phyloP scores from a whole-genome alignment of 1,140 invertebrate genomes.

The Procambarus clarkii region DNA sequence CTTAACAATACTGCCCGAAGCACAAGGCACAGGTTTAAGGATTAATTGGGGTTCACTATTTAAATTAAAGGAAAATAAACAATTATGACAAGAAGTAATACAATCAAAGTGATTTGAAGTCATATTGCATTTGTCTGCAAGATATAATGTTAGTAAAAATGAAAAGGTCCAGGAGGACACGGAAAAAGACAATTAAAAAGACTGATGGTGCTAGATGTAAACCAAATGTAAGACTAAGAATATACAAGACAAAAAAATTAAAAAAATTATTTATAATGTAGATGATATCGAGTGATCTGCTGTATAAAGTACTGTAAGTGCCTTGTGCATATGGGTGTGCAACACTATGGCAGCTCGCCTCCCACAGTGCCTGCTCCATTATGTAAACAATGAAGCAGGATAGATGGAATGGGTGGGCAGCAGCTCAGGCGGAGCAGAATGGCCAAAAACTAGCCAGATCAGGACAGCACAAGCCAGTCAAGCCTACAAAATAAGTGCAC shows the following conservation, averaged over 20 bases:
- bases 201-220: not conserved
- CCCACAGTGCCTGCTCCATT: conserved; percentile 8
- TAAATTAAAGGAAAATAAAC: not conserved
- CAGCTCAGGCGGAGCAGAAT: conserved; percentile 38
- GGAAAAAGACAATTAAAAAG: not conserved
- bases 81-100: too few species aligned
- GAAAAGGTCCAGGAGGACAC: not conserved
- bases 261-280: not conserved
- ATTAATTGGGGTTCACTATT: not conserved
- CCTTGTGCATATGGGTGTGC: conserved; percentile 44
- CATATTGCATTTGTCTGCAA: too few species aligned
- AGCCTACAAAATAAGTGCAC: conserved; percentile 42
- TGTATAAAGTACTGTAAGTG: conserved; percentile 5
- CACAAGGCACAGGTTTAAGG: conserved; percentile 20
- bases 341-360: conserved; percentile 42
- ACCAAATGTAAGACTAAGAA: not conserved
- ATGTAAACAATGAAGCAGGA: not conserved
- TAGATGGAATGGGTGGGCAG: conserved; percentile 31
- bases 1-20: conserved; percentile 25
- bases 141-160: too few species aligned
- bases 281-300: not conserved
- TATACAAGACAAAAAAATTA: not conserved
- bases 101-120: too few species aligned
- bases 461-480: conserved; percentile 47
- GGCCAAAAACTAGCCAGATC: conserved; percentile 37